Percentiles rank a stretch among this genome's conserved stretches.
Evolutionary conservation across 23 tunicate species (phyloP).

Genomic region (Styela clava): DNA sequence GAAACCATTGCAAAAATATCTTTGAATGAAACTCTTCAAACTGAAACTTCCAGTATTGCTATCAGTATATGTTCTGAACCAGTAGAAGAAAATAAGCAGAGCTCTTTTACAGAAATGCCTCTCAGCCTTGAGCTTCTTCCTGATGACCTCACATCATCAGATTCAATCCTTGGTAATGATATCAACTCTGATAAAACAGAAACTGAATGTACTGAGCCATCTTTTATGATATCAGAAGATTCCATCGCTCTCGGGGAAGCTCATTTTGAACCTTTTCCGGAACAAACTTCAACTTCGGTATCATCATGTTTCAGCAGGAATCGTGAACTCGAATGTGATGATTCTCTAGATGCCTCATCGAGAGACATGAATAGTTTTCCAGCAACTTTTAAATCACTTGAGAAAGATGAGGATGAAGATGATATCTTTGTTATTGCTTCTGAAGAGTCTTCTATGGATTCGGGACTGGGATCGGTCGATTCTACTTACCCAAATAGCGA

Average conservation of each 20-base stretch:
- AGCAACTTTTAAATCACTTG: background rate
- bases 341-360: background rate
- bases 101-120: too few species aligned
- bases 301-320: background rate
- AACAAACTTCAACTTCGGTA: background rate
- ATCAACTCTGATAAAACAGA: background rate
- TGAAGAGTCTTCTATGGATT: constrained; percentile 74
- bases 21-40: too few species aligned
- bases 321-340: background rate
- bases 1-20: too few species aligned
- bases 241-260: background rate
- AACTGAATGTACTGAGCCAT: background rate
- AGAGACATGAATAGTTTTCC: background rate
- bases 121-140: background rate
- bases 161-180: background rate
- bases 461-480: constrained; percentile 74
- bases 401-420: background rate
- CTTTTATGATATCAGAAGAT: background rate
- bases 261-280: background rate
- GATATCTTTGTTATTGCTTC: background rate
- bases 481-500: constrained; percentile 22
- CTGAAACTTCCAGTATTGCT: too few species aligned
- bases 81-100: too few species aligned
- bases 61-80: too few species aligned
- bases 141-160: background rate